Evolutionary conservation across 2,888 invertebrate genomes (phyloP), one percentile per base, ranked within the genome.

Genomic region (Zygaena filipendulae): DNA sequence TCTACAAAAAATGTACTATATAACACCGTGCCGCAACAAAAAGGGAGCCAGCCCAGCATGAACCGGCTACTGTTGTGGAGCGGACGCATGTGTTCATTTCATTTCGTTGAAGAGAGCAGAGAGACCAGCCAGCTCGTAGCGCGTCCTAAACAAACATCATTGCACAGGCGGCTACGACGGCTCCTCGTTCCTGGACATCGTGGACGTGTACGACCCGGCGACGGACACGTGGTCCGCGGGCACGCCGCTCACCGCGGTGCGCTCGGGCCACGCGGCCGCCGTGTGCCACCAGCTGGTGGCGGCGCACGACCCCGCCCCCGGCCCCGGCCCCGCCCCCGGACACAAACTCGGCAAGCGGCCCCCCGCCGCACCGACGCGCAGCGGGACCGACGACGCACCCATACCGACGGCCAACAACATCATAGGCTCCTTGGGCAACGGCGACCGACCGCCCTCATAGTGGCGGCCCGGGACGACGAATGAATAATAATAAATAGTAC

Each of bases 241-340:
- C 20, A 83, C 88, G 4, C 84, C 89, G 3, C 84, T 96, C 53
- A 87, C 90, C 11, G 91, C 92, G 3, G 92, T 91, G 6, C 85
- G 95, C 27, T 95, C 95, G 6, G 95, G 96, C 0, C 95, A 95
- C 67, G 94, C 95, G 0, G 91, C 93, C 23, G 94, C 95, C 3
- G 92, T 95, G 8, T 93, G 92, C 51, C 91, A 90, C 67, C 86
- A 87, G 52, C 88, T 88, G 44, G 84, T 87, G 10, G 83, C 87
- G 52, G 70, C 59, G 7, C 51, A 44, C 38, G 28, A 40, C 3
- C 64, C 57, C 6, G 29, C 30, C 20, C 13, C 32, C 16, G 56
- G 54, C 4, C 49, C 38, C 3, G 21, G 36, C 10, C 58, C 60
- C 29, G 35, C 58, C 9, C 38, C 50, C 23, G 34, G 59, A 16